phyloP scores from a whole-genome alignment of 2,113 vertebrate species.

The Urocolius indicus region DNA sequence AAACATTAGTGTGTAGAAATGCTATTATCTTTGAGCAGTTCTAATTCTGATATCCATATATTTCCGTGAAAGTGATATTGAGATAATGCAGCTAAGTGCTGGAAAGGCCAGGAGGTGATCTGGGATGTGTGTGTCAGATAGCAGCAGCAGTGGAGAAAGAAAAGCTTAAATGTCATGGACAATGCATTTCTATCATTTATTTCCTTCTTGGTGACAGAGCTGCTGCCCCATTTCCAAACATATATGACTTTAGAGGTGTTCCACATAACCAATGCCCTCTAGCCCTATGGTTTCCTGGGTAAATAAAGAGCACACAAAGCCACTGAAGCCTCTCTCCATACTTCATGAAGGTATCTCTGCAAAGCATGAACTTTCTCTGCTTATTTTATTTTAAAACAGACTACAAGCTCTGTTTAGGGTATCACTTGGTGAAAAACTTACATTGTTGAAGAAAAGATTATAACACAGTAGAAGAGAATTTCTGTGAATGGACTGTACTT shows the following conservation, averaged over 20 bases:
- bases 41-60: not conserved
- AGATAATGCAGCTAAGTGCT: not conserved
- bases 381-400: not conserved
- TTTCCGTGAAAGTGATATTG: not conserved
- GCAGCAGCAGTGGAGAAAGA: not conserved
- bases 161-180: not conserved
- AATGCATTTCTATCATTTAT: not conserved
- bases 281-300: not conserved
- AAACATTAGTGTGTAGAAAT: not conserved
- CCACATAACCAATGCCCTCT: not conserved
- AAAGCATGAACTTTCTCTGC: not conserved
- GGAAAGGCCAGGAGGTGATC: not conserved
- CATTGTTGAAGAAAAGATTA: not conserved
- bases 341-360: not conserved
- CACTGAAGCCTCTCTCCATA: not conserved
- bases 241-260: not conserved
- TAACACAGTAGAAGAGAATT: not conserved
- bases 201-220: not conserved
- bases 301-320: not conserved
- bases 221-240: not conserved
- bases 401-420: not conserved
- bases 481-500: not conserved
- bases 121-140: not conserved
- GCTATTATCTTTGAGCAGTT: not conserved
- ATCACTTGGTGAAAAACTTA: not conserved